Evolutionary conservation across 2,888 invertebrate species (phyloP).

Genomic region (Limnephilus rhombicus): DNA sequence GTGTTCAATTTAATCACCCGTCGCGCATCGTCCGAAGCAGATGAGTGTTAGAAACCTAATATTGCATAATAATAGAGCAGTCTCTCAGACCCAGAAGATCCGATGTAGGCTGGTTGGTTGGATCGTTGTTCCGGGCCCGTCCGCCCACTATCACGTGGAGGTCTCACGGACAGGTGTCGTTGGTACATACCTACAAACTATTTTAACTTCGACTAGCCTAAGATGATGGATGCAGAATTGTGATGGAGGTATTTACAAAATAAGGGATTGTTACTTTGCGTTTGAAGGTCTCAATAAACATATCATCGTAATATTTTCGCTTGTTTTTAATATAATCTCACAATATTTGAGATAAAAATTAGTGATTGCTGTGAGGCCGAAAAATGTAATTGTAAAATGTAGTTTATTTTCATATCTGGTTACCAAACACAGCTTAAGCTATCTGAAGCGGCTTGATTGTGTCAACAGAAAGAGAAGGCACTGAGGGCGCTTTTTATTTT

Average conservation of each 20-base stretch:
- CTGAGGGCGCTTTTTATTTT: too few relatives aligned
- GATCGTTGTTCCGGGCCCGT: not conserved
- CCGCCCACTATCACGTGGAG: not conserved
- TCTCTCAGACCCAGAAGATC: not conserved
- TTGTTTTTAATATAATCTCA: too few relatives aligned
- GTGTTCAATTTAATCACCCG: not conserved
- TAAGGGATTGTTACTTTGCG: not conserved
- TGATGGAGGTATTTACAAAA: not conserved
- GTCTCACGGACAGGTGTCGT: not conserved
- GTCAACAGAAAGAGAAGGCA: too few relatives aligned
- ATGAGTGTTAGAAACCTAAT: not conserved
- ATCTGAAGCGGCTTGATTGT: too few relatives aligned
- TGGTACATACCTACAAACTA: not conserved
- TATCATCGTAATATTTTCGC: too few relatives aligned
- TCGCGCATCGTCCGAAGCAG: not conserved
- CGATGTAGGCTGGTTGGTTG: not conserved
- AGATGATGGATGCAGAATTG: not conserved
- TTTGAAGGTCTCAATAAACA: not conserved
- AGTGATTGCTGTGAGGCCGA: too few relatives aligned
- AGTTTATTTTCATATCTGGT: too few relatives aligned
- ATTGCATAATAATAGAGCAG: not conserved
- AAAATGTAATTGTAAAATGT: too few relatives aligned
- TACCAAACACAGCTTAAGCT: too few relatives aligned
- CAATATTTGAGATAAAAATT: too few relatives aligned
- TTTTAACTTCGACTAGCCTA: not conserved